phyloP scores from a whole-genome alignment of 2,797 vertebrate species.

The Intellagama lesueurii region DNA sequence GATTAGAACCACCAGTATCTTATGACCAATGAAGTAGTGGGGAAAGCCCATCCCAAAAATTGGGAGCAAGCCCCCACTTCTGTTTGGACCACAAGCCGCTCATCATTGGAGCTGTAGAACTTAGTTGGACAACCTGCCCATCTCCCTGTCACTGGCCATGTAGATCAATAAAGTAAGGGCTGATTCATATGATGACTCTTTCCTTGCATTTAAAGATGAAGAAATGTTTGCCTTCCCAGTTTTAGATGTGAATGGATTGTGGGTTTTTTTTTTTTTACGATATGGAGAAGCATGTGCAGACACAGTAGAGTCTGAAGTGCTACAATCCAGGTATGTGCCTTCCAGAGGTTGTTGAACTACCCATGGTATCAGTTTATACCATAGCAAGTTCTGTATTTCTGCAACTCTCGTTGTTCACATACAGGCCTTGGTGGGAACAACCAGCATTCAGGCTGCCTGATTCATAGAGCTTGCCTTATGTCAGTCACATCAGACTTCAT shows the following conservation, averaged over 20 bases:
- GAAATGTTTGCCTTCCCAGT: neutral
- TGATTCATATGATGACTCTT: no score
- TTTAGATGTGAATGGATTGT: neutral
- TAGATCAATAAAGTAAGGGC: no score
- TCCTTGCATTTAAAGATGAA: neutral
- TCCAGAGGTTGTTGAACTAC: no score
- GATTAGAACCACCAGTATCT: neutral
- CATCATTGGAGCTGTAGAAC: no score
- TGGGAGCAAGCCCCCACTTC: no score
- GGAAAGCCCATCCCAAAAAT: no score
- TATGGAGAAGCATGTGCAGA: no score
- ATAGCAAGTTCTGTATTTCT: no score
- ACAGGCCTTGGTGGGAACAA: neutral
- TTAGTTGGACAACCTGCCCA: no score
- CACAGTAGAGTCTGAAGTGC: neutral
- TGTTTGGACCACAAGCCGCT: conserved; percentile 34
- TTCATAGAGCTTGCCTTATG: neutral
- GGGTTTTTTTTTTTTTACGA: neutral
- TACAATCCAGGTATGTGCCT: neutral
- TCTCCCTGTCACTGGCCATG: neutral
- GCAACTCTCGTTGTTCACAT: neutral
- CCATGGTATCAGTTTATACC: no score
- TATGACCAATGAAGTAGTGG: neutral
- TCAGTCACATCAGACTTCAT: neutral
- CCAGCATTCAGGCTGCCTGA: neutral